phyloP scores from a whole-genome alignment of 2,113 vertebrate genomes.

The Phalacrocorax pelagicus region DNA sequence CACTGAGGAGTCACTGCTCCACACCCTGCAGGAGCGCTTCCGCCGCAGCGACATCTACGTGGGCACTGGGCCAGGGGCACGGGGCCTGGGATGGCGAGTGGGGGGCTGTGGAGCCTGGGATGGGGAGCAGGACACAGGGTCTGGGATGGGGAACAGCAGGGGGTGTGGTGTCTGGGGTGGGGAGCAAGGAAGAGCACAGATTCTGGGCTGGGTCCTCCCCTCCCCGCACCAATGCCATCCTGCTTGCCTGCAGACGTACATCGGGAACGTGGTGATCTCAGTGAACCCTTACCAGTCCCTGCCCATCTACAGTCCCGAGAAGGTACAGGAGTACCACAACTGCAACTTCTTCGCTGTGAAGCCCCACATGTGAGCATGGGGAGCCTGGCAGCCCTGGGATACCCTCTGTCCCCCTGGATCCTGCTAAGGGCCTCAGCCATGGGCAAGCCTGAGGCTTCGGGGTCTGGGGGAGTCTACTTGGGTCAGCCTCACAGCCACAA shows the following conservation, averaged over 20 bases:
- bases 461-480: fast-evolving
- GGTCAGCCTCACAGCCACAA: not conserved
- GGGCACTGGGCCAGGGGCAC: not conserved
- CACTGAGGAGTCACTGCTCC: constrained; percentile 71
- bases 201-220: fast-evolving
- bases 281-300: constrained; percentile 77
- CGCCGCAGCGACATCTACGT: constrained; percentile 75
- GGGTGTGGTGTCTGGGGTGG: too few species aligned
- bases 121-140: too few species aligned
- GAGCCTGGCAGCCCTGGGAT: too few species aligned
- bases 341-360: constrained; percentile 76
- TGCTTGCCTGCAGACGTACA: constrained; percentile 69
- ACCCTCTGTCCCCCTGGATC: fast-evolving
- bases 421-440: fast-evolving
- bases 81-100: not conserved
- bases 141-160: not conserved
- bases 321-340: constrained; percentile 71
- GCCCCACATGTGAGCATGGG: constrained; percentile 77
- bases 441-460: fast-evolving
- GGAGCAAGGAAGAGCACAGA: not conserved
- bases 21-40: constrained; percentile 75
- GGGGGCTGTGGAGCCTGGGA: too few species aligned
- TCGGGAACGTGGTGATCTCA: constrained; percentile 78
- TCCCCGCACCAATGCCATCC: not conserved
- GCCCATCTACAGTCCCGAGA: constrained; percentile 76